These are phyloP conservation scores for Scyliorhinus canicula DNA, from an alignment of 2,797 vertebrate genomes.

Conservation along the genomic window DNA sequence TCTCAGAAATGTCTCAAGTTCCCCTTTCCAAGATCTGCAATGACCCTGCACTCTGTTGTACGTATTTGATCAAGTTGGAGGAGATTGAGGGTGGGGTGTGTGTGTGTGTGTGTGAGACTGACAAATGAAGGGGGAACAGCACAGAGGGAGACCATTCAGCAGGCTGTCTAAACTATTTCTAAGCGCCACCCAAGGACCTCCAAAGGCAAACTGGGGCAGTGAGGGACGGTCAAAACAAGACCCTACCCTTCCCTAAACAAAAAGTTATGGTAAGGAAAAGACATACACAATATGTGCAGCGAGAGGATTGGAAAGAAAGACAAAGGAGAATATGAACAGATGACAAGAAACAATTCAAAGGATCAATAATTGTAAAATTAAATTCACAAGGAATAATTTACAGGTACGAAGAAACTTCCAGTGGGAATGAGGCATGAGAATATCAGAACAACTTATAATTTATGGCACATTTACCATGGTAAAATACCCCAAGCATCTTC, in stretches of 20 bases:
- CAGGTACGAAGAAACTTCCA: not conserved
- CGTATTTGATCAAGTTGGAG: no score
- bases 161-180: no score
- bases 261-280: not conserved
- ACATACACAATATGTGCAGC: not conserved
- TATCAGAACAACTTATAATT: not conserved
- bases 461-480: not conserved
- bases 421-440: not conserved
- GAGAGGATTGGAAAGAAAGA: not conserved
- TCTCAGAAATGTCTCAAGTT: no score
- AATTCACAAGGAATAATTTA: not conserved
- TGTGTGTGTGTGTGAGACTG: no score
- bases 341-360: no score
- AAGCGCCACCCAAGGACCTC: no score
- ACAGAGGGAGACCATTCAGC: no score
- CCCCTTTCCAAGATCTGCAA: no score
- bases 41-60: no score
- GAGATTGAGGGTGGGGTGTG: no score
- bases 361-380: no score
- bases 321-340: not conserved
- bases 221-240: not conserved
- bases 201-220: not conserved
- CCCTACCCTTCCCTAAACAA: not conserved
- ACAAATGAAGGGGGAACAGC: no score
- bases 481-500: not conserved